Evolutionary conservation across 2,797 vertebrate genomes (phyloP).

Genomic region (Echiichthys vipera): DNA sequence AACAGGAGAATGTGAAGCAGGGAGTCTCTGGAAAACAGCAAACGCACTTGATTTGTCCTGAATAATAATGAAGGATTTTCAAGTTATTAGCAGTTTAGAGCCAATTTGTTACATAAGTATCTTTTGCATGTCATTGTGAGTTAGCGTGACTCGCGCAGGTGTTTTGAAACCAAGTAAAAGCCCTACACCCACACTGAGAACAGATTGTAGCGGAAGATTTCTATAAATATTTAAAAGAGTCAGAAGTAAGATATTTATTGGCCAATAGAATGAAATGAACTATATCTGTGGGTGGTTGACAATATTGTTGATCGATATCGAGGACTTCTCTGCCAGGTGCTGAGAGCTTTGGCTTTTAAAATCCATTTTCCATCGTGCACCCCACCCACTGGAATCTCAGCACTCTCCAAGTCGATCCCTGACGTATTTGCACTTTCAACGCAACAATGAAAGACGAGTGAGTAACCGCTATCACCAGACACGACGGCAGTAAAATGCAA

Average conservation of each 20-base stretch:
- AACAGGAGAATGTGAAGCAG: not conserved
- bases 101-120: constrained; percentile 20
- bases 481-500: constrained; percentile 11
- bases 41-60: not conserved
- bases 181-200: constrained; percentile 8
- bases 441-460: constrained; percentile 32
- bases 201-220: constrained; percentile 13
- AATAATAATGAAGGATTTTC: constrained; percentile 7
- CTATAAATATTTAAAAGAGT: constrained; percentile 42
- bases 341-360: constrained; percentile 42
- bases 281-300: constrained; percentile 30
- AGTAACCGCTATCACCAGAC: constrained; percentile 24
- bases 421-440: constrained; percentile 48
- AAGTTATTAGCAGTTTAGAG: constrained; percentile 9
- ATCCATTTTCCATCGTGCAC: constrained; percentile 35
- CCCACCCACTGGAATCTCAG: constrained; percentile 52
- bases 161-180: constrained; percentile 34
- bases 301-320: constrained; percentile 48
- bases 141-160: constrained; percentile 18
- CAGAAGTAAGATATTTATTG: constrained; percentile 19
- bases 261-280: constrained; percentile 12
- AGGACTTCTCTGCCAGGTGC: constrained; percentile 41
- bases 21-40: not conserved
- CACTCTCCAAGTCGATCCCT: constrained; percentile 60
- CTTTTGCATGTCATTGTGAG: constrained; percentile 30